Base-by-base conservation (phyloP, 2,113 vertebrate species). In the Corvus hawaiiensis region DNA sequence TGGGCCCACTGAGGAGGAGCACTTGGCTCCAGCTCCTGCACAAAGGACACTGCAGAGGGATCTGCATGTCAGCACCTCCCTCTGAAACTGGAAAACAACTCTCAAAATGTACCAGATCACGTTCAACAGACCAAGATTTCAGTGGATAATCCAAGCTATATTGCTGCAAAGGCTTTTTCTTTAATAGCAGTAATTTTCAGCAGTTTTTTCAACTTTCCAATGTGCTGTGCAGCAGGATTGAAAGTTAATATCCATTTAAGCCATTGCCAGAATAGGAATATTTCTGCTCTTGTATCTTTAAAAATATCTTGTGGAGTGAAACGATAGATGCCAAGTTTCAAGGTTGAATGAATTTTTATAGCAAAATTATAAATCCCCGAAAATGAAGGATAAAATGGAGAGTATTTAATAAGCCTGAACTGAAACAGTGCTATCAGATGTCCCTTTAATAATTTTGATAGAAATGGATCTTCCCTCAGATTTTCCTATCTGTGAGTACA, bases 281-380 rank as follows among this genome's bases (percentile, higher is more conserved):
- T 91, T 97, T 96, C 83, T 58, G 52, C 62, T 80, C 89, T 94
- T 96, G 93, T 94, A 92, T 92, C 97, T 98, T 98, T 78, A 87
- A 96, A 95, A 96, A 96, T 87, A 56, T 80, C 84, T 86, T 44
- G 48, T 87, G 84, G 87, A 96, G 85, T 67, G 84, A 96, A 95
- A 77, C 15, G 43, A 80, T 21, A 52, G 87, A 66, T 91, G 87
- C 91, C 90, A 97, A 95, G 67, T 94, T 96, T 97, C 95, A 94
- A 95, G 68, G 72, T 82, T 84, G 79, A 96, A 88, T 90, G 95
- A 92, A 92, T 94, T 95, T 97, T 97, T 97, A 97, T 90, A 87
- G 87, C 59, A 18, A 96, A 97, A 97, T 96, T 97, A 95, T 85
- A 96, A 96, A 93, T 85, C 79, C 73, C 43, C 58, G 92, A 95